Conservation (phyloP, 2,888 invertebrate genomes). For the Asteroscopus sphinx region DNA sequence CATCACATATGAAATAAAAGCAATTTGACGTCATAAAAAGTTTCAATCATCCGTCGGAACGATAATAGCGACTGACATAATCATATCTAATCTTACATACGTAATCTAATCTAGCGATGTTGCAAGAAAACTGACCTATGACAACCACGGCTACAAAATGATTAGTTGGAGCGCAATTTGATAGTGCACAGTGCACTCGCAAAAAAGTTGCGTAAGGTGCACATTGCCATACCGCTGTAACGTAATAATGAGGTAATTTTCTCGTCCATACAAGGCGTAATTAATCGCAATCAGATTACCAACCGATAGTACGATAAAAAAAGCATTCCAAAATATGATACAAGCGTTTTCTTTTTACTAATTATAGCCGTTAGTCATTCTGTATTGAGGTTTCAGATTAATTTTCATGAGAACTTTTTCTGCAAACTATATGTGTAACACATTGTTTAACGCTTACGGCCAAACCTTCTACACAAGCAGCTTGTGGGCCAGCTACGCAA, state of each 20-base stretch:
- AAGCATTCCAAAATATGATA: conserved; percentile 17
- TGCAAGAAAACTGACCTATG: conserved; percentile 83
- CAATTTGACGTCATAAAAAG: conserved; percentile 42
- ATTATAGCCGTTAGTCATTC: conserved; percentile 13
- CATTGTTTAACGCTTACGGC: too few relatives aligned
- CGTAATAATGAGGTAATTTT: conserved; percentile 49
- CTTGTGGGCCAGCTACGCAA: too few relatives aligned
- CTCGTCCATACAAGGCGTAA: conserved; percentile 41
- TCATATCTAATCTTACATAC: conserved; percentile 67
- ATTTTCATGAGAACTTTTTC: not conserved
- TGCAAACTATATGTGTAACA: too few relatives aligned
- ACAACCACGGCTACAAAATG: conserved; percentile 72
- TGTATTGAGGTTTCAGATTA: not conserved
- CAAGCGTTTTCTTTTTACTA: conserved; percentile 11
- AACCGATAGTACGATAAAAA: conserved; percentile 28
- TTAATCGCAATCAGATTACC: conserved; percentile 48
- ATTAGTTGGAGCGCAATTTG: conserved; percentile 69
- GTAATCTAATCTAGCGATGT: conserved; percentile 82
- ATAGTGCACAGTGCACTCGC: conserved; percentile 70
- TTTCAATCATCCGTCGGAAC: conserved; percentile 28
- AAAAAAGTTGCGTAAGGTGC: conserved; percentile 76
- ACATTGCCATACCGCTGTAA: conserved; percentile 50
- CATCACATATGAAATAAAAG: conserved; percentile 13
- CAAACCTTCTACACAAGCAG: too few relatives aligned
- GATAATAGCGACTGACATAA: conserved; percentile 53